Evolutionary conservation across 1,140 invertebrate species (phyloP), one percentile per base, ranked within the genome.

Genomic region (Lepidurus packardi): DNA sequence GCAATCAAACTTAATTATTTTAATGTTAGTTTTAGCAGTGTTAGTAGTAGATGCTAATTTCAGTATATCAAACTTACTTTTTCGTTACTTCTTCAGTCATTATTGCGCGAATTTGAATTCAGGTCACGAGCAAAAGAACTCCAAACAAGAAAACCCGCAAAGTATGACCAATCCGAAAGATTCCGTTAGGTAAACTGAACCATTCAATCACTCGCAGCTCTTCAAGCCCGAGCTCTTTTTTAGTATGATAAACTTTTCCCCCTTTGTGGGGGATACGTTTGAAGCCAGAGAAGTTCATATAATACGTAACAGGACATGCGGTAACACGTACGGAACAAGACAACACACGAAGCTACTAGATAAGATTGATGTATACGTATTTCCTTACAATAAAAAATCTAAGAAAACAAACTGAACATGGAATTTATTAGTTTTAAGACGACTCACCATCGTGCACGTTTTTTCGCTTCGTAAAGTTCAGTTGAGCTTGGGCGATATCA

Each of bases 401-500:
- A 65, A 65, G n/a, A 65, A 65, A 16, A 65, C 1, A 21, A 65
- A 65, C 0, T 1, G 6, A 9, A 65, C 53, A 21, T 21, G 53
- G 53, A n/a, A n/a, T 65, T 21, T 1, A 65, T n/a, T 16, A 65
- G 6, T 9, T 9, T 65, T 65, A 65, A 21, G 53, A 65, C 7
- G 3, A 21, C 21, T n/a, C 21, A 13, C 16, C 16, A 21, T 16
- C 53, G 21, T 13, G 8, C 21, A 11, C 3, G 53, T 65, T 65
- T 65, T 65, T 65, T 21, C 53, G n/a, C 53, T 65, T 65, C 4
- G 81, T 65, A 91, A 94, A 94, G 80, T 95, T 92, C 0, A 97
- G 86, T 83, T 97, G 94, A 78, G 92, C 91, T 84, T 97, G 93
- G 1, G 96, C 96, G 82, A 98, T 98, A 83, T 98, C 96, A 83